phyloP scores from a whole-genome alignment of 1,140 invertebrate species.

The Pararge aegeria region DNA sequence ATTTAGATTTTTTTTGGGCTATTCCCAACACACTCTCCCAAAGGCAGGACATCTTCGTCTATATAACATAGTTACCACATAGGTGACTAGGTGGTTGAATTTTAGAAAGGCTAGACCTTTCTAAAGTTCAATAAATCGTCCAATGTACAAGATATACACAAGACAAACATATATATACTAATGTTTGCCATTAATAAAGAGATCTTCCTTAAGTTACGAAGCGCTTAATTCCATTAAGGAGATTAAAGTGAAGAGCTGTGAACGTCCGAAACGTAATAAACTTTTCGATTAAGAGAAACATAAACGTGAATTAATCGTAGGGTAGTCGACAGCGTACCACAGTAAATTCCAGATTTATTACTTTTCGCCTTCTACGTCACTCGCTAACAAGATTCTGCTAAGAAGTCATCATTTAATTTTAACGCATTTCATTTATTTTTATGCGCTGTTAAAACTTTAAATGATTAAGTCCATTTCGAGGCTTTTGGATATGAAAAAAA shows the following conservation, averaged over 20 bases:
- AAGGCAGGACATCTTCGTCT: too few species aligned
- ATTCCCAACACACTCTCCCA: too few species aligned
- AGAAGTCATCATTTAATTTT: constrained; percentile 38
- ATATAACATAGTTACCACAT: too few species aligned
- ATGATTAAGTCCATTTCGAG: constrained; percentile 8
- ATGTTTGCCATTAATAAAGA: constrained; percentile 2
- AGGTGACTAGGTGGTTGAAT: too few species aligned
- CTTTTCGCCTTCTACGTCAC: constrained; percentile 19
- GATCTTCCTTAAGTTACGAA: neutral
- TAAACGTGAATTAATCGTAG: constrained; percentile 3
- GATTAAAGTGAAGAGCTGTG: constrained; percentile 10
- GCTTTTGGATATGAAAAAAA: too few species aligned
- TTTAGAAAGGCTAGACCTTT: too few species aligned
- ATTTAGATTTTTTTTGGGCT: too few species aligned
- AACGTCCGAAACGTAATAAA: constrained; percentile 10
- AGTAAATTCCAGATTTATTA: constrained; percentile 32
- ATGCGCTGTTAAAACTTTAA: constrained; percentile 36
- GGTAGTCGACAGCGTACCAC: neutral
- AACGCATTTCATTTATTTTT: constrained; percentile 45
- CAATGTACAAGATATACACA: too few species aligned
- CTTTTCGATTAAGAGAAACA: constrained; percentile 20
- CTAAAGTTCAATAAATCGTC: too few species aligned
- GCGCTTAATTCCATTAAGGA: constrained; percentile 7
- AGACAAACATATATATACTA: too few species aligned
- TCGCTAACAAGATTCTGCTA: constrained; percentile 31